These are phyloP conservation scores for Pangasius djambal DNA, from an alignment of 2,797 vertebrate species.

Conservation along the genomic window DNA sequence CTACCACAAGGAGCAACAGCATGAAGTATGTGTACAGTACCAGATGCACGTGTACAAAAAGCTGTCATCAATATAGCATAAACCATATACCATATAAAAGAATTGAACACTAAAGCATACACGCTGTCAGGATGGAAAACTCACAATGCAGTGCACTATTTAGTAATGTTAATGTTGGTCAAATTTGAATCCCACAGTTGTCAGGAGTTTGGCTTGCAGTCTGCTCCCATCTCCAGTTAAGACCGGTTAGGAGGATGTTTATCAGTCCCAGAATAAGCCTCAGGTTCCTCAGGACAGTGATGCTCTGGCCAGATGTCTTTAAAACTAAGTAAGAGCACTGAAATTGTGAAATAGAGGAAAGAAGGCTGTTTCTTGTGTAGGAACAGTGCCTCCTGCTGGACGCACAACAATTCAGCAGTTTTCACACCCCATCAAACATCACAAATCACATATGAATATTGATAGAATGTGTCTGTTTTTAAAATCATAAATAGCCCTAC, in stretches of 20 bases:
- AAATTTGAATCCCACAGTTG: not conserved
- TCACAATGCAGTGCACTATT: not conserved
- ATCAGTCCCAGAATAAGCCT: not conserved
- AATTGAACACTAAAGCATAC: not conserved
- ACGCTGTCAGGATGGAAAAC: not conserved
- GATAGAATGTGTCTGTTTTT: not conserved
- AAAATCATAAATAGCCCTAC: not conserved
- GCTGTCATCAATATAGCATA: not conserved
- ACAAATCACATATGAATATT: not conserved
- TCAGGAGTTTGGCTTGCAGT: not conserved
- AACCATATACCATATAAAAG: not conserved
- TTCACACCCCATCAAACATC: too few relatives aligned
- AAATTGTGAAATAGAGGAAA: not conserved
- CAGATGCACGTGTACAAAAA: not conserved
- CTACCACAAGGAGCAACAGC: not conserved
- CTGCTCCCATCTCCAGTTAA: not conserved
- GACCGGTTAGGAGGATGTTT: not conserved
- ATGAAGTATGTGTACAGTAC: not conserved
- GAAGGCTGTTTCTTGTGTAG: conserved; percentile 44
- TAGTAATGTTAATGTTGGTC: not conserved
- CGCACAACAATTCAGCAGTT: not conserved
- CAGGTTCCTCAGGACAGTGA: not conserved
- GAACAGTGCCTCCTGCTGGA: conserved; percentile 51
- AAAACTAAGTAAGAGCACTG: not conserved
- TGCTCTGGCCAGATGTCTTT: not conserved